Percentiles rank a stretch among this genome's conserved stretches.
Conservation (phyloP, 2,113 vertebrate genomes). For the Eupsittula cactorum region DNA sequence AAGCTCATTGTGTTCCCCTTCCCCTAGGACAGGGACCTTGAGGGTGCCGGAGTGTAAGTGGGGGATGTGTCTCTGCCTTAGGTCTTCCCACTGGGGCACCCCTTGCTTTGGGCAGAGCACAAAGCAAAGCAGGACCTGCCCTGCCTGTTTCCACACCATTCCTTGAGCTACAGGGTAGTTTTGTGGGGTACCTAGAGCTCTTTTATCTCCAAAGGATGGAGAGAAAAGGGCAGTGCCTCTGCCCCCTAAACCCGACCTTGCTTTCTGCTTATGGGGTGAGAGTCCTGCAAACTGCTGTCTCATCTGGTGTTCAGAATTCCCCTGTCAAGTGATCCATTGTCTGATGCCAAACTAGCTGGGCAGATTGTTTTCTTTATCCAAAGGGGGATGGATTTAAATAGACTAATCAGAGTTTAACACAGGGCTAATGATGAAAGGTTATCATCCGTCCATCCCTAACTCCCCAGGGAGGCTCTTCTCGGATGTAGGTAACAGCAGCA, state of each 20-base stretch:
- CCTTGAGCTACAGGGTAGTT: not conserved
- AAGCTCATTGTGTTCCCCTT: not conserved
- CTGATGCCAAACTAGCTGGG: slow-evolving; percentile 69
- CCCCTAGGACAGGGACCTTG: not conserved
- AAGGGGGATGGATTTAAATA: slow-evolving; percentile 65
- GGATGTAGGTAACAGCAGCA: slow-evolving; percentile 2
- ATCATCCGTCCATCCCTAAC: slow-evolving; percentile 32
- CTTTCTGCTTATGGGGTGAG: not conserved
- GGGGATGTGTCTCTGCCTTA: not conserved
- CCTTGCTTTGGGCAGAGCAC: not conserved
- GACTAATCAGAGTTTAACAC: slow-evolving; percentile 65
- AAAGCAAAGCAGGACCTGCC: not conserved
- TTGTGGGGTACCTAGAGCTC: not conserved
- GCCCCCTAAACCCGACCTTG: not conserved
- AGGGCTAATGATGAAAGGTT: slow-evolving; percentile 66
- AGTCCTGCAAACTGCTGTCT: slow-evolving; percentile 60
- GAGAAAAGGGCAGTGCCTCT: not conserved
- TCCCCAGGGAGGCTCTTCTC: slow-evolving; percentile 13
- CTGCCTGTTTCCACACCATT: not conserved
- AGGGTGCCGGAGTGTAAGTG: not conserved
- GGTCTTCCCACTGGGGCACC: not conserved
- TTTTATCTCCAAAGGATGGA: not conserved
- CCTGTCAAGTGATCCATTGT: slow-evolving; percentile 69
- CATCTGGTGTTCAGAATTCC: slow-evolving; percentile 58
- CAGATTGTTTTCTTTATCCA: slow-evolving; percentile 70